These are phyloP conservation scores for Stomatorhinus walkeri DNA, from an alignment of 2,797 vertebrate species.

Conservation along the genomic window DNA sequence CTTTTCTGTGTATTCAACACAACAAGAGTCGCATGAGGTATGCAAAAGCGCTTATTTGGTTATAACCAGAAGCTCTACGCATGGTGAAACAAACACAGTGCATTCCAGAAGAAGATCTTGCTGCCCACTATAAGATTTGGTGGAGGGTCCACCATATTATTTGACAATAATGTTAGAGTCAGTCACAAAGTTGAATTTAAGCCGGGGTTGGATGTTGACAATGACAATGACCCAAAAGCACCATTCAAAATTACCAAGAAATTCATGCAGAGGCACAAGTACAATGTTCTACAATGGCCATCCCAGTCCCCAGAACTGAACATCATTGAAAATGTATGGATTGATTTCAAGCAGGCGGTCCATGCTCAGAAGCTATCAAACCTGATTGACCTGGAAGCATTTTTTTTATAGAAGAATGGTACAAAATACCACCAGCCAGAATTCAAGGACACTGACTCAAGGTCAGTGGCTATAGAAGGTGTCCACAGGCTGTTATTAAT, in stretches of 20 bases:
- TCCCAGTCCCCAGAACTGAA: neutral
- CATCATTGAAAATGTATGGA: neutral
- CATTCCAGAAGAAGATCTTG: too few species aligned
- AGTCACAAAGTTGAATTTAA: neutral
- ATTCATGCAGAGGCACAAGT: neutral
- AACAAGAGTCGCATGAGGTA: too few species aligned
- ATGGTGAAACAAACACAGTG: too few species aligned
- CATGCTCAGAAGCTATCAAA: neutral
- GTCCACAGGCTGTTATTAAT: neutral
- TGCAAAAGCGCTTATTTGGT: too few species aligned
- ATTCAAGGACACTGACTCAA: neutral
- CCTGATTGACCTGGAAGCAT: neutral
- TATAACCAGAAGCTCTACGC: too few species aligned
- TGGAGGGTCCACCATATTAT: neutral
- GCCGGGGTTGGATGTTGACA: neutral
- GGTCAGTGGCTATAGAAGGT: neutral
- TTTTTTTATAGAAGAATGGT: neutral
- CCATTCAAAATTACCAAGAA: neutral
- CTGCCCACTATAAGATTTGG: too few species aligned
- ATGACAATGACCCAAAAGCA: neutral
- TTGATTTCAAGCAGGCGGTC: neutral
- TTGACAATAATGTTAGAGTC: neutral
- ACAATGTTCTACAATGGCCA: neutral
- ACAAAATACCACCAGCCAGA: neutral
- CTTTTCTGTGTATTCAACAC: too few species aligned